phyloP scores from a whole-genome alignment of 2,113 vertebrate genomes.

The Gopherus evgoodei region DNA sequence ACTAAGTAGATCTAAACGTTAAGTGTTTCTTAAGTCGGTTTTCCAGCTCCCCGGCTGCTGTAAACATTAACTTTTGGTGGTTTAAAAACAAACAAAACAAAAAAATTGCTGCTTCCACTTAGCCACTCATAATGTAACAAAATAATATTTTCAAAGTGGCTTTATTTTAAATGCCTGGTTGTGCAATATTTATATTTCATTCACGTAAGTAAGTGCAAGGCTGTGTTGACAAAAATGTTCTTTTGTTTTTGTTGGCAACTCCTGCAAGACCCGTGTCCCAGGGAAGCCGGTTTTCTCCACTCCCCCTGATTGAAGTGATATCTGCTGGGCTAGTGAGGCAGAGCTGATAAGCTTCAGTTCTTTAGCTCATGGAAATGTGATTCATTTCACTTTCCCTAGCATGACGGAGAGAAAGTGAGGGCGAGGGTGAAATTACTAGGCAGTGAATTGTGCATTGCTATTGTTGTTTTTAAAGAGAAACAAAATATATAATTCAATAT shows the following conservation, averaged over 20 bases:
- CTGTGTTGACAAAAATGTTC: constrained; percentile 10
- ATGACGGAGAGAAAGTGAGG: background rate
- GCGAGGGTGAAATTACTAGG: background rate
- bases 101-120: constrained; percentile 33
- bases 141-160: constrained; percentile 4
- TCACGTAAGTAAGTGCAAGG: constrained; percentile 25
- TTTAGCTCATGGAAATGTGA: rapidly evolving
- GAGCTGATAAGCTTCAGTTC: rapidly evolving
- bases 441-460: background rate
- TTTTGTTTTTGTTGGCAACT: background rate
- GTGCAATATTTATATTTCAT: constrained; percentile 45
- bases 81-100: constrained; percentile 54
- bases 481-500: background rate
- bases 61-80: constrained; percentile 77
- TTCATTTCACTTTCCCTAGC: background rate
- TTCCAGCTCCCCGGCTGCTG: constrained; percentile 78
- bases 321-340: background rate
- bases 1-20: constrained; percentile 86
- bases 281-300: background rate
- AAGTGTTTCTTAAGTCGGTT: constrained; percentile 80
- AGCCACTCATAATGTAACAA: background rate
- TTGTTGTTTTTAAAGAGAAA: background rate
- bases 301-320: background rate
- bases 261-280: background rate
- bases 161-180: constrained; percentile 27